phyloP scores from a whole-genome alignment of 2,888 invertebrate species.

The Cyclophora punctaria region DNA sequence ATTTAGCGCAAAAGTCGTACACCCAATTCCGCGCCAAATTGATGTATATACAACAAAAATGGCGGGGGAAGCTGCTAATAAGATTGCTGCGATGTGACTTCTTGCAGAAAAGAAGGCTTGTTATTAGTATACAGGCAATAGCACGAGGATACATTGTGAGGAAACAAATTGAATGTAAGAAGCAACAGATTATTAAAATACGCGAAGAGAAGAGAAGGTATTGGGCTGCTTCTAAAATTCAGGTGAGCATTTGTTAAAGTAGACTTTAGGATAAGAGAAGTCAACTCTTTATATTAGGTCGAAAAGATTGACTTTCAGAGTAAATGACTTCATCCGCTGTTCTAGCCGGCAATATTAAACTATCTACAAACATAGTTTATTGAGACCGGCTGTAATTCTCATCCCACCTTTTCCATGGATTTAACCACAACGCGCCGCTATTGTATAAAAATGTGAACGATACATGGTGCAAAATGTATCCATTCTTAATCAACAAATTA shows the following conservation, averaged over 20 bases:
- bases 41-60: conserved; percentile 50
- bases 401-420: no score
- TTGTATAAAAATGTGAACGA: no score
- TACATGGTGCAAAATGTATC: no score
- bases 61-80: conserved; percentile 54
- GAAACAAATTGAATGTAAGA: conserved; percentile 54
- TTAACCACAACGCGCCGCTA: no score
- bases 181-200: conserved; percentile 53
- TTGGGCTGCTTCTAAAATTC: conserved; percentile 78
- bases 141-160: conserved; percentile 69
- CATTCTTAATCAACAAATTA: no score
- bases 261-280: no score
- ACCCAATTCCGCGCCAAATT: conserved; percentile 35
- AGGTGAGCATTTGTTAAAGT: conserved; percentile 47
- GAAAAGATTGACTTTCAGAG: no score
- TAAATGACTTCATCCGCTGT: no score
- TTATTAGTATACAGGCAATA: conserved; percentile 54
- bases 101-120: conserved; percentile 37
- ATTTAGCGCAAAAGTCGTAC: conserved; percentile 41
- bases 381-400: no score
- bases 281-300: no score
- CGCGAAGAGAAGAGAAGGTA: conserved; percentile 50
- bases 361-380: no score
- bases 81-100: conserved; percentile 47
- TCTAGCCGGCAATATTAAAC: no score